phyloP scores from a whole-genome alignment of 2,797 vertebrate species.

The Clarias platycephalus region DNA sequence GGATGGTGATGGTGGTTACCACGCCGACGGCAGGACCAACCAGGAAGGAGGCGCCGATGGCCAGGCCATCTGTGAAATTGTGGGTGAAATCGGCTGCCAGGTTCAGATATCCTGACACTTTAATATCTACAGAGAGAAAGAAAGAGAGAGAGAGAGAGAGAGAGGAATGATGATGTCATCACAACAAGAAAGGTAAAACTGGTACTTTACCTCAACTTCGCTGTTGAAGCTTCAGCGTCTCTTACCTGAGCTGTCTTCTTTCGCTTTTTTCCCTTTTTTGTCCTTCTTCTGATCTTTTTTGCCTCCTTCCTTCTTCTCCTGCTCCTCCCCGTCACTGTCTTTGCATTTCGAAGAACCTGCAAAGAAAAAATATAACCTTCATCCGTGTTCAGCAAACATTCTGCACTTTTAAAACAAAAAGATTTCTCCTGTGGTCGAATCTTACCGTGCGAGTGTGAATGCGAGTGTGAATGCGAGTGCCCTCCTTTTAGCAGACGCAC shows the following conservation, averaged over 20 bases:
- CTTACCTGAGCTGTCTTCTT: conserved; percentile 63
- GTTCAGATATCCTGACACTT: conserved; percentile 88
- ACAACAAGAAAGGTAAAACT: background rate
- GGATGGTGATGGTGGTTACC: conserved; percentile 87
- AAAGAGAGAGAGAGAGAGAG: fast-evolving
- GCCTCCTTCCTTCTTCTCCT: conserved; percentile 50
- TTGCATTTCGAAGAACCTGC: conserved; percentile 69
- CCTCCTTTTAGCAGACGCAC: conserved; percentile 87
- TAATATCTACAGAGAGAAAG: conserved; percentile 73
- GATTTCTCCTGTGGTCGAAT: background rate
- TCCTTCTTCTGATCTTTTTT: conserved; percentile 56
- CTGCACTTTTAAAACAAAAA: background rate
- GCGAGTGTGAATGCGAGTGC: conserved; percentile 67
- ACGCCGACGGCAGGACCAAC: conserved; percentile 78
- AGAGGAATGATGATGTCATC: background rate
- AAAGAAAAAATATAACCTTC: background rate
- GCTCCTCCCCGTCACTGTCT: conserved; percentile 72
- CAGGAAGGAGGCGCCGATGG: conserved; percentile 88
- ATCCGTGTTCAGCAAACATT: background rate
- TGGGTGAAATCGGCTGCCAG: conserved; percentile 90
- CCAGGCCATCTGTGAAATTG: conserved; percentile 90
- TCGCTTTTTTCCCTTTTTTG: conserved; percentile 57
- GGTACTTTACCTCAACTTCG: no score
- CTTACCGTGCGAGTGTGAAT: conserved; percentile 71
- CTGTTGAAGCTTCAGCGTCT: background rate